Evolutionary conservation across 1,140 invertebrate genomes (phyloP), one percentile per base, ranked within the genome.

Genomic region (Bombus polaris): DNA sequence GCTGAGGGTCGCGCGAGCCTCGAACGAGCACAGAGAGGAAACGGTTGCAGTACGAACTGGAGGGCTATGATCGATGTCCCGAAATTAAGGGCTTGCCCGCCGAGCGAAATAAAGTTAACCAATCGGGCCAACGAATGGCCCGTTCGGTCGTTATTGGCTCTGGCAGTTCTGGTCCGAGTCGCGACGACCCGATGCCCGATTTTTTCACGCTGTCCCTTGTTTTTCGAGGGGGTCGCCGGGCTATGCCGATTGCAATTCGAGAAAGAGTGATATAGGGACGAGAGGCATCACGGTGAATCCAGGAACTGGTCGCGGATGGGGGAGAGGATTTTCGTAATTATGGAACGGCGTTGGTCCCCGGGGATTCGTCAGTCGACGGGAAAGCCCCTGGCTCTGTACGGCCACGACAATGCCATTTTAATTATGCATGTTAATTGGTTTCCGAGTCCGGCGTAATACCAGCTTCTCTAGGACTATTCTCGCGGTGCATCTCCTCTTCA

Each of bases 391-490:
- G 89, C 89, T 90, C 81, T 88, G 81, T 62, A 88, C 91, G 85
- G 91, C 91, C 89, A 91, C 91, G 91, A 93, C 92, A 93, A 93
- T 94, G 92, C 91, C 94, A 92, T 94, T 93, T 95, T 94, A 94
- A 95, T 95, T 95, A 95, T 95, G 92, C 94, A 94, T 94, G 95
- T 94, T 95, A 95, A 95, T 95, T 95, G 94, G 93, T 93, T 94
- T 93, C 90, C 92, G 91, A 89, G 91, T 90, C 91, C 92, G 87
- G 89, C 88, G 91, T 90, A 91, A 91, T 88, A 86, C 89, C 89
- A 89, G 89, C 89, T 90, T 89, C 93, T 93, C 93, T 91, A 89
- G 84, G 88, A 90, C 88, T 89, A 82, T 89, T 88, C 92, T 92
- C 90, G 88, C 89, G 76, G 68, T 47, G 68, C 83, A 62, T 81